Percentiles rank a stretch among this genome's conserved stretches.
Conservation (phyloP, 2,113 vertebrate species). For the Chunga burmeisteri region DNA sequence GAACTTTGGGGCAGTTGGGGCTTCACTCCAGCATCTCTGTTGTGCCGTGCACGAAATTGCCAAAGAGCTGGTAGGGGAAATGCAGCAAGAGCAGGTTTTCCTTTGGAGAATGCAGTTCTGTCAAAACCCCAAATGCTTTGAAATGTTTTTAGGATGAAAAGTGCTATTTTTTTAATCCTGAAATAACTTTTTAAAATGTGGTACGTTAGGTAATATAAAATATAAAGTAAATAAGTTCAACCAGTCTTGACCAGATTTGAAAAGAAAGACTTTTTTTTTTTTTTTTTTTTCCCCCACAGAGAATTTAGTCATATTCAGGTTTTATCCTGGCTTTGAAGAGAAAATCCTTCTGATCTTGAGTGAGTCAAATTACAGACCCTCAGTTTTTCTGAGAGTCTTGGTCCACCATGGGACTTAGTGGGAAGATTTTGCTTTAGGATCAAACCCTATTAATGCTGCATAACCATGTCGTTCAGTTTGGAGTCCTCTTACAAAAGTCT, state of each 20-base stretch:
- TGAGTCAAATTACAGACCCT: neutral
- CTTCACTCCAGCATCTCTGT: neutral
- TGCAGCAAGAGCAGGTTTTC: rapidly evolving
- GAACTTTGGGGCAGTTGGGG: neutral
- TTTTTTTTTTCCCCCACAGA: neutral
- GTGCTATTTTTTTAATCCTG: neutral
- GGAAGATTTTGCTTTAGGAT: neutral
- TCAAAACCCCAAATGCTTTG: neutral
- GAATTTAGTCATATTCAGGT: neutral
- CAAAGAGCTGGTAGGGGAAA: neutral
- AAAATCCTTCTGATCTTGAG: neutral
- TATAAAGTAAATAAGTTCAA: neutral
- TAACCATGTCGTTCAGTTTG: neutral
- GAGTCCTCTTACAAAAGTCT: neutral
- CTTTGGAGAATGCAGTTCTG: neutral
- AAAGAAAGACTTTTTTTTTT: neutral
- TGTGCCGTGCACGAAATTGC: rapidly evolving
- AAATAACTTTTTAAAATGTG: neutral
- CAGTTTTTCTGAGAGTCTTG: neutral
- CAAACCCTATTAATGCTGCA: neutral
- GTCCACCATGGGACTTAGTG: neutral
- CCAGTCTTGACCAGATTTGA: neutral
- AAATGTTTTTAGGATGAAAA: neutral
- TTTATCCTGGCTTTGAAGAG: neutral
- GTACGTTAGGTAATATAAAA: neutral